phyloP scores from a whole-genome alignment of 2,888 invertebrate species.

The Keiferia lycopersicella region DNA sequence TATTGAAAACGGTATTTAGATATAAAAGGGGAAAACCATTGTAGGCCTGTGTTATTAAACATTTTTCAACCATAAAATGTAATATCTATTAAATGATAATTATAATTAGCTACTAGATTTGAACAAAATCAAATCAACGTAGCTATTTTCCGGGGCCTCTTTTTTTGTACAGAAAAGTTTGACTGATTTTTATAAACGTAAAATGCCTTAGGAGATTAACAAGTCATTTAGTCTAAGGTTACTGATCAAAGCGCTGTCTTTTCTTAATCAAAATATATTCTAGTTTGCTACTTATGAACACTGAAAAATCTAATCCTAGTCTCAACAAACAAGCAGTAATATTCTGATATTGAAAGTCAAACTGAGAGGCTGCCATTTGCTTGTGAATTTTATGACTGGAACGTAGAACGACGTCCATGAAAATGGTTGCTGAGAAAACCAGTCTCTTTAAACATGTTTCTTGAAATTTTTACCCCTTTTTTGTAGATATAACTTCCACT shows the following conservation, averaged over 20 bases:
- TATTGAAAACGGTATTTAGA: too few relatives aligned
- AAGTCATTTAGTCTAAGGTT: not conserved
- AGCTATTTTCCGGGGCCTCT: too few relatives aligned
- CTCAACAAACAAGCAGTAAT: slow-evolving; percentile 7
- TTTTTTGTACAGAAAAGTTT: too few relatives aligned
- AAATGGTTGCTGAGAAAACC: slow-evolving; percentile 13
- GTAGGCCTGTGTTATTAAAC: too few relatives aligned
- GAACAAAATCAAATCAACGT: too few relatives aligned
- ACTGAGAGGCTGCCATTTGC: slow-evolving; percentile 16
- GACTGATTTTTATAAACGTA: too few relatives aligned
- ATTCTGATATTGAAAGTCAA: slow-evolving; percentile 24
- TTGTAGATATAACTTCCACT: not conserved
- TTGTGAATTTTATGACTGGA: slow-evolving; percentile 15
- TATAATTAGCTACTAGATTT: too few relatives aligned
- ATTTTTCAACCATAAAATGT: too few relatives aligned
- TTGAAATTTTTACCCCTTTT: not conserved
- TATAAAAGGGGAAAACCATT: too few relatives aligned
- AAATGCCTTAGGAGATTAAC: too few relatives aligned
- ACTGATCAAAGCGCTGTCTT: not conserved
- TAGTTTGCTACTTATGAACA: not conserved
- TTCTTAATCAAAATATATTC: not conserved
- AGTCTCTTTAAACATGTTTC: slow-evolving; percentile 13
- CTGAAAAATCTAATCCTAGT: slow-evolving; percentile 7
- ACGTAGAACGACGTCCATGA: slow-evolving; percentile 17
- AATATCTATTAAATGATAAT: too few relatives aligned